phyloP scores from a whole-genome alignment of 2,797 vertebrate species.

The Poliocrania exsul region DNA sequence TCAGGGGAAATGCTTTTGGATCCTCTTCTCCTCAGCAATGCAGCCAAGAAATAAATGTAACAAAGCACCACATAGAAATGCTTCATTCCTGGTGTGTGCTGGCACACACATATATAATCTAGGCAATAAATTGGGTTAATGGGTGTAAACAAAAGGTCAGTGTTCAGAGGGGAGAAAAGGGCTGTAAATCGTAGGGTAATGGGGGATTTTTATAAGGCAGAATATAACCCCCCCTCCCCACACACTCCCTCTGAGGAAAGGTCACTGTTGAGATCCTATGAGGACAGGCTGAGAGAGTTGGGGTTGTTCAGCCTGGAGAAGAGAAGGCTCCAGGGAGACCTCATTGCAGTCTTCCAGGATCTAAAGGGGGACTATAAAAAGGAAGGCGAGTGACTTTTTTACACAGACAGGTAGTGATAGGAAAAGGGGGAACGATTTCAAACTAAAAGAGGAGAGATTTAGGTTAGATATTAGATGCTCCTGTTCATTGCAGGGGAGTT shows the following conservation, averaged over 20 bases:
- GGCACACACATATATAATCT: not conserved
- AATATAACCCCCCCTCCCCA: not conserved
- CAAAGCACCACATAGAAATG: not conserved
- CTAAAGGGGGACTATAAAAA: not conserved
- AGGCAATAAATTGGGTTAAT: not conserved
- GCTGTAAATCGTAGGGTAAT: not conserved
- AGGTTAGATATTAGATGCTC: not conserved
- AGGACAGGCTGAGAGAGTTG: not conserved
- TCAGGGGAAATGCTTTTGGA: not conserved
- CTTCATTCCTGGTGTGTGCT: not conserved
- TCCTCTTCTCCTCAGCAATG: not conserved
- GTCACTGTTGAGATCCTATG: not conserved
- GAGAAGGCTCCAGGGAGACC: not conserved
- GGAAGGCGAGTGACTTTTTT: not conserved
- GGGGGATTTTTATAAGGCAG: not conserved
- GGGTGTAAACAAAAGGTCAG: conserved; percentile 11
- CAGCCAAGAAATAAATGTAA: not conserved
- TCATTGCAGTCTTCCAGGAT: not conserved
- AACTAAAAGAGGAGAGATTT: not conserved
- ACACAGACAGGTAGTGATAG: not conserved
- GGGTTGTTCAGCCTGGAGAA: not conserved
- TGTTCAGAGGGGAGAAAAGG: not conserved
- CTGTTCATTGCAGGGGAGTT: not conserved
- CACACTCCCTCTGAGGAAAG: not conserved
- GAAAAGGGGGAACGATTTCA: not conserved